Percentiles rank a stretch among this genome's conserved stretches.
These are phyloP conservation scores for Lepidonotus clava DNA, from an alignment of 2,888 invertebrate species.

Conservation along the genomic window DNA sequence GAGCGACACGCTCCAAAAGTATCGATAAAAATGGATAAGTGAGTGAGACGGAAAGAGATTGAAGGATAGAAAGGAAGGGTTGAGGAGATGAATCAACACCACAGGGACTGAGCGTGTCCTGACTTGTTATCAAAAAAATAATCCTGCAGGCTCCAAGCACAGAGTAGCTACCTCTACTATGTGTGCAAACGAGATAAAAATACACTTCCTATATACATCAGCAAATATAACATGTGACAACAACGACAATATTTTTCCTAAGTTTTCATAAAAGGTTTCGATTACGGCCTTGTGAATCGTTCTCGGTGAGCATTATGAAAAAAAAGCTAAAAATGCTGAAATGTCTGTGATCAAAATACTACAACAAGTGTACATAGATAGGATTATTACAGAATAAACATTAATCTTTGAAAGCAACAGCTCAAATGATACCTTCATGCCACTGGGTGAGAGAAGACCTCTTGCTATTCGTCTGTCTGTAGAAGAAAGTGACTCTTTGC, in stretches of 20 bases:
- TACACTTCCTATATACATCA: neutral
- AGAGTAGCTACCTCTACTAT: neutral
- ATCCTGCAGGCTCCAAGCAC: slow-evolving; percentile 21
- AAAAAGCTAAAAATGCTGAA: neutral
- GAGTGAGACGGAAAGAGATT: too few relatives aligned
- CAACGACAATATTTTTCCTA: neutral
- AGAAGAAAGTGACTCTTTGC: too few relatives aligned
- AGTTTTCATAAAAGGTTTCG: neutral
- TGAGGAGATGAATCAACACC: too few relatives aligned
- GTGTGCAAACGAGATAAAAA: neutral
- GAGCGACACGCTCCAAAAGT: too few relatives aligned
- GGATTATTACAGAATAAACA: neutral
- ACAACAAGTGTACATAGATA: neutral
- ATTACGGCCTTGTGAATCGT: slow-evolving; percentile 24
- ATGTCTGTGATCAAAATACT: slow-evolving; percentile 22
- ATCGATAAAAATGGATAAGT: too few relatives aligned
- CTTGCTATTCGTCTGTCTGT: too few relatives aligned
- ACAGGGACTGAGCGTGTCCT: too few relatives aligned
- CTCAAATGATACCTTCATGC: too few relatives aligned
- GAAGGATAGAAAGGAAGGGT: too few relatives aligned
- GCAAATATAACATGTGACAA: neutral
- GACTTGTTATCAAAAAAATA: neutral
- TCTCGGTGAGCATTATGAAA: slow-evolving; percentile 41
- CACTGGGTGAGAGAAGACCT: too few relatives aligned
- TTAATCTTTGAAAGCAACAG: neutral